Conservation (phyloP, 1,140 invertebrate species). For the Drosophila rufa region DNA sequence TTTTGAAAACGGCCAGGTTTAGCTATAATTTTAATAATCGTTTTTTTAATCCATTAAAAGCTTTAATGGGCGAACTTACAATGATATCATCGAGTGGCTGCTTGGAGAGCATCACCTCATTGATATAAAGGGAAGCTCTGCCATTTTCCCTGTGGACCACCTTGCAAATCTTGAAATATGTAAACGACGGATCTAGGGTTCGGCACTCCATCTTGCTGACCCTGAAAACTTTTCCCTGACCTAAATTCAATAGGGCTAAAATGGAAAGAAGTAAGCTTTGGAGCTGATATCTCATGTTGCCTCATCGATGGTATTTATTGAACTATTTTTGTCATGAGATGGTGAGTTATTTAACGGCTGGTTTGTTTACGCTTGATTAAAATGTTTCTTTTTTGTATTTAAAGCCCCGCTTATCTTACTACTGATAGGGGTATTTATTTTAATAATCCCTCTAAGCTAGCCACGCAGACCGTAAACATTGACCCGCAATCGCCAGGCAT, state of each 20-base stretch:
- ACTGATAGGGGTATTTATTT: constrained; percentile 3
- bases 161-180: constrained; percentile 41
- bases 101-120: constrained; percentile 24
- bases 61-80: constrained; percentile 29
- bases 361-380: constrained; percentile 5
- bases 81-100: constrained; percentile 42
- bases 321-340: constrained; percentile 5
- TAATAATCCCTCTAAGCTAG: constrained; percentile 8
- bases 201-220: constrained; percentile 44
- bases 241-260: neutral
- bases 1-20: constrained; percentile 9
- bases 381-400: neutral
- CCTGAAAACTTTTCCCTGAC: constrained; percentile 22
- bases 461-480: constrained; percentile 31
- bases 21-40: constrained; percentile 13
- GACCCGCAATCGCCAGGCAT: constrained; percentile 27
- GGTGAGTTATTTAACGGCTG: constrained; percentile 9
- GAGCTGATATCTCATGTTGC: constrained; percentile 29
- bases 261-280: neutral
- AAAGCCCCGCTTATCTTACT: neutral
- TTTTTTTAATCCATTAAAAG: neutral
- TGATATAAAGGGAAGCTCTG: constrained; percentile 28
- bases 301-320: neutral
- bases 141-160: constrained; percentile 21
- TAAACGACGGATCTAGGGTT: constrained; percentile 26